A percentile compares a stretch with the other conserved stretches of the same genome.
These are phyloP conservation scores for Trididemnum clinides DNA, from an alignment of 23 tunicate species.

Conservation along the genomic window DNA sequence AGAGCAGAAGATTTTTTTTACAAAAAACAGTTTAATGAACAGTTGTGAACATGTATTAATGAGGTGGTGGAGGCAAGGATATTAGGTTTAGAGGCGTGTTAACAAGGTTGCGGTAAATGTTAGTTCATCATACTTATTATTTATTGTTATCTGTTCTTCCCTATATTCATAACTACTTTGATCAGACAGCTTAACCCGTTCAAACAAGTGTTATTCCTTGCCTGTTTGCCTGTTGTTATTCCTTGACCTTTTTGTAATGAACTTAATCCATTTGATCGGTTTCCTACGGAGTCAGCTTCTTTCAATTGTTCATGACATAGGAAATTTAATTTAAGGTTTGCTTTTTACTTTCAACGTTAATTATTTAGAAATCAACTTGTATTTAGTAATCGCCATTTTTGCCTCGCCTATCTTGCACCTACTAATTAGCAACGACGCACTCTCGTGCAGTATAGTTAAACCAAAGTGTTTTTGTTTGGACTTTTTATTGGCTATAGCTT, in stretches of 20 bases:
- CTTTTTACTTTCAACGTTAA: background rate
- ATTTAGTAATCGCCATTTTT: background rate
- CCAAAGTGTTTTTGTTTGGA: too few species aligned
- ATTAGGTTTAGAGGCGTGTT: too few species aligned
- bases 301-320: background rate
- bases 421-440: background rate
- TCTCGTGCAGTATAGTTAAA: too few species aligned
- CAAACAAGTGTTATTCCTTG: background rate
- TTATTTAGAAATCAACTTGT: conserved; percentile 13
- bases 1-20: too few species aligned
- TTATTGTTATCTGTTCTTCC: too few species aligned
- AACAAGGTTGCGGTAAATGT: too few species aligned
- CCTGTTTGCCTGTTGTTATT: background rate
- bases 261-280: background rate
- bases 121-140: too few species aligned
- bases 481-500: too few species aligned
- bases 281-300: background rate
- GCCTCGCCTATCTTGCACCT: background rate
- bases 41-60: too few species aligned
- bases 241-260: background rate
- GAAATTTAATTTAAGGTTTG: background rate
- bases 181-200: background rate
- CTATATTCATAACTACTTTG: background rate
- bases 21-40: too few species aligned
- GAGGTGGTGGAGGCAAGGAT: too few species aligned